Conservation (phyloP, 2,113 vertebrate genomes). For the Cephalopholis sonnerati region DNA sequence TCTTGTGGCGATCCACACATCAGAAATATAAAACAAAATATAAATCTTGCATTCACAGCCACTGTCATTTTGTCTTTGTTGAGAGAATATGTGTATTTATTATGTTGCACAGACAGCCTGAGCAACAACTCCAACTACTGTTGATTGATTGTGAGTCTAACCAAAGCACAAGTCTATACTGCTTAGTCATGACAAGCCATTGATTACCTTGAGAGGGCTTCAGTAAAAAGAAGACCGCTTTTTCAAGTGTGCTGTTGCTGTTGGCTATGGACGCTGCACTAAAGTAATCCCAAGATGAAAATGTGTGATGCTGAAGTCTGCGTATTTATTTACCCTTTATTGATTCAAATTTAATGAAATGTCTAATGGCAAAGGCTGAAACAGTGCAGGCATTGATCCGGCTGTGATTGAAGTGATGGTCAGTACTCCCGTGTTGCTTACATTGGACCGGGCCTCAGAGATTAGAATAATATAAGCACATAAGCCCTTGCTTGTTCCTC, state of each 20-base stretch:
- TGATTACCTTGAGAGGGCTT: slow-evolving; percentile 32
- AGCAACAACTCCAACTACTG: background rate
- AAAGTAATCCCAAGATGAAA: slow-evolving; percentile 67
- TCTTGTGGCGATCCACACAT: slow-evolving; percentile 1
- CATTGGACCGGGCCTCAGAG: slow-evolving; percentile 80
- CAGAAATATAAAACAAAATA: background rate
- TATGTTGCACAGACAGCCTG: background rate
- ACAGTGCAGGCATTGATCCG: slow-evolving; percentile 81
- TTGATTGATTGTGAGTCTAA: slow-evolving; percentile 19
- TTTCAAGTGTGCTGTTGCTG: slow-evolving; percentile 47
- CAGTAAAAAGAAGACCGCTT: slow-evolving; percentile 33
- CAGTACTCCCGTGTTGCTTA: slow-evolving; percentile 82
- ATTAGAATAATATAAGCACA: slow-evolving; percentile 86
- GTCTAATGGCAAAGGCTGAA: slow-evolving; percentile 70
- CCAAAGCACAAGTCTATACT: background rate
- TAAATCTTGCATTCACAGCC: background rate
- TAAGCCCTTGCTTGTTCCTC: slow-evolving; percentile 80
- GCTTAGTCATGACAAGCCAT: slow-evolving; percentile 14
- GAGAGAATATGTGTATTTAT: background rate
- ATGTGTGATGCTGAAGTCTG: slow-evolving; percentile 69
- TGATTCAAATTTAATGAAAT: slow-evolving; percentile 81
- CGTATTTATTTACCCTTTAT: slow-evolving; percentile 75
- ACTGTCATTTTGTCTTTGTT: background rate
- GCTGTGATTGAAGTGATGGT: slow-evolving; percentile 83
- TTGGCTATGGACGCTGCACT: slow-evolving; percentile 53